phyloP scores from a whole-genome alignment of 30 jellyfish, hydroid and myxozoan species.

The Cassiopea andromeda region DNA sequence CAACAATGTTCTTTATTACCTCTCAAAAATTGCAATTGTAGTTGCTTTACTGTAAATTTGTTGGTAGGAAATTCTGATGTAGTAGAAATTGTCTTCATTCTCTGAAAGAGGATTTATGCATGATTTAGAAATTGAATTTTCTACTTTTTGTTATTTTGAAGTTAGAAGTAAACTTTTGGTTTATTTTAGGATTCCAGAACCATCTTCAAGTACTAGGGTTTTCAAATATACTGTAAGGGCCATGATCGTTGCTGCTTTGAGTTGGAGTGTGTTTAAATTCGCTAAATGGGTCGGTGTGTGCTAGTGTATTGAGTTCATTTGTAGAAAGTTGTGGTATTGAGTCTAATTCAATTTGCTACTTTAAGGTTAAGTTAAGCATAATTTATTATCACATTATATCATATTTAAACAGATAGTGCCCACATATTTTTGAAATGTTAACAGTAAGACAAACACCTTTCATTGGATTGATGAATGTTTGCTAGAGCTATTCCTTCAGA shows the following conservation, averaged over 20 bases:
- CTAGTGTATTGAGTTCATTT: background rate
- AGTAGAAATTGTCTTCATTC: too few relatives aligned
- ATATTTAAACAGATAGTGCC: background rate
- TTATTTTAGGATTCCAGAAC: constrained; percentile 77
- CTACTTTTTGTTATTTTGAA: constrained; percentile 3
- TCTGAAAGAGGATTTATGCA: too few relatives aligned
- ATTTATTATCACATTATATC: background rate
- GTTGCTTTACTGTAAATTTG: too few relatives aligned
- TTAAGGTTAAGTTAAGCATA: background rate
- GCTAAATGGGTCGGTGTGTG: constrained; percentile 77
- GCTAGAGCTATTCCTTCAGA: too few relatives aligned
- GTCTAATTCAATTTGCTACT: background rate
- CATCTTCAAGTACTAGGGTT: constrained; percentile 69
- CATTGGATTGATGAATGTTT: background rate
- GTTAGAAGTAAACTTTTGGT: too few relatives aligned
- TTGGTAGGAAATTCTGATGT: too few relatives aligned
- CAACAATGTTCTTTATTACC: too few relatives aligned
- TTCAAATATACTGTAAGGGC: constrained; percentile 79
- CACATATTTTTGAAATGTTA: background rate
- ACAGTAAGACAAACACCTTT: background rate
- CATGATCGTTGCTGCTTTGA: constrained; percentile 84
- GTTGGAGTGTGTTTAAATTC: constrained; percentile 90
- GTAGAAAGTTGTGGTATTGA: constrained; percentile 7
- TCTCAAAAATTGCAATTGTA: too few relatives aligned
- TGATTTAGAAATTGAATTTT: too few relatives aligned